A percentile compares a stretch with the other conserved stretches of the same genome.
Conservation (phyloP, 2,113 vertebrate genomes). For the Etheostoma cragini region DNA sequence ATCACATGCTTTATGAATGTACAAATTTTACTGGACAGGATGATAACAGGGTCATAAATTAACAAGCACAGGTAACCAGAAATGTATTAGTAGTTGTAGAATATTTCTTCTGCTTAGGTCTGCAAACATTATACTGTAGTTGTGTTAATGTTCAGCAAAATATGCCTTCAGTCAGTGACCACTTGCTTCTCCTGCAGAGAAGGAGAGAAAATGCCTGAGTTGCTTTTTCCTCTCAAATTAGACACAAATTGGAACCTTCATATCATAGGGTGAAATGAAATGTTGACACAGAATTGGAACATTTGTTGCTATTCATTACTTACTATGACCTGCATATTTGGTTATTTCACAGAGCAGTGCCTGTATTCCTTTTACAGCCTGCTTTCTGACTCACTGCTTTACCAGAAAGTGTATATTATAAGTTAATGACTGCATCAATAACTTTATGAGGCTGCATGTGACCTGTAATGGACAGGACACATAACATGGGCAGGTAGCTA, state of each 20-base stretch:
- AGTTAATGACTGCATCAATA: constrained; percentile 38
- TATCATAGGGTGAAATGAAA: constrained; percentile 58
- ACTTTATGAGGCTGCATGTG: neutral
- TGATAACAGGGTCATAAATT: constrained; percentile 87
- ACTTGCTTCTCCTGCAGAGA: constrained; percentile 71
- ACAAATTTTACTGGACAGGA: constrained; percentile 92
- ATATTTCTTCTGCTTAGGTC: constrained; percentile 60
- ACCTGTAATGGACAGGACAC: neutral
- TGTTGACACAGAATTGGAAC: constrained; percentile 66
- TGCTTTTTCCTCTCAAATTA: constrained; percentile 73
- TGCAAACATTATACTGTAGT: constrained; percentile 59
- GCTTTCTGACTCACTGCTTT: constrained; percentile 24
- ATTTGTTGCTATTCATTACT: constrained; percentile 58
- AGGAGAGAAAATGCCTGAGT: constrained; percentile 75
- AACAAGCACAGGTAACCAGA: constrained; percentile 85
- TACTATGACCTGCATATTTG: constrained; percentile 56
- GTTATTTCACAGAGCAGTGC: constrained; percentile 50
- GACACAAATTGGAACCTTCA: constrained; percentile 70
- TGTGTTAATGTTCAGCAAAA: constrained; percentile 75
- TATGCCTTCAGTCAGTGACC: constrained; percentile 62
- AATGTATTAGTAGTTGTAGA: constrained; percentile 81
- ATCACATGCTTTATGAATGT: constrained; percentile 96
- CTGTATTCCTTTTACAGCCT: constrained; percentile 46
- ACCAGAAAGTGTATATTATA: constrained; percentile 23
- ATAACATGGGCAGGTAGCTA: neutral